Evolutionary conservation across 2,113 vertebrate genomes (phyloP).

Genomic region (Caranx ignobilis): DNA sequence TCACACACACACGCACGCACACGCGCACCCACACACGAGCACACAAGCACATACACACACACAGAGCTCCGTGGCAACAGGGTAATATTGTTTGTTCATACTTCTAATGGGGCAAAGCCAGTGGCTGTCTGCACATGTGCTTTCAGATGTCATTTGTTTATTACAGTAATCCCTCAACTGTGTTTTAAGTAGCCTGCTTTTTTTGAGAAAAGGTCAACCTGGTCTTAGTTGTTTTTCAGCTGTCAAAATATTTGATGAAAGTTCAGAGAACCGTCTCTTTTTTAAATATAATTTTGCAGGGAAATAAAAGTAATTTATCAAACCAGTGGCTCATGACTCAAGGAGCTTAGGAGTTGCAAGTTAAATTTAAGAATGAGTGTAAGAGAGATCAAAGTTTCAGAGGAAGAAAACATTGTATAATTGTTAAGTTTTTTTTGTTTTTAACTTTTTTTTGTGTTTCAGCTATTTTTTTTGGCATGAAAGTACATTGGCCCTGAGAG

Average conservation of each 20-base stretch:
- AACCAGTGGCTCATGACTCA: not conserved
- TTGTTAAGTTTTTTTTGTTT: too few relatives aligned
- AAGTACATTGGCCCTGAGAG: too few relatives aligned
- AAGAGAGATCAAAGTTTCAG: too few relatives aligned
- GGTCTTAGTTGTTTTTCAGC: not conserved
- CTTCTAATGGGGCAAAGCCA: not conserved
- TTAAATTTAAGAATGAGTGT: too few relatives aligned
- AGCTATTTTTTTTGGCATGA: too few relatives aligned
- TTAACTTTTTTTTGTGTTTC: too few relatives aligned
- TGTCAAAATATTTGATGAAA: not conserved
- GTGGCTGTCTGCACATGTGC: not conserved
- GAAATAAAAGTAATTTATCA: not conserved
- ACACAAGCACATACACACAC: too few relatives aligned
- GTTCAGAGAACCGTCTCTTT: not conserved
- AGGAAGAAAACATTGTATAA: too few relatives aligned
- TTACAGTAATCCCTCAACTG: not conserved
- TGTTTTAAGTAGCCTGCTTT: not conserved
- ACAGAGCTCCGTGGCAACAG: slow-evolving; percentile 33
- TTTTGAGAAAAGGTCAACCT: not conserved
- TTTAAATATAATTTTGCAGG: not conserved
- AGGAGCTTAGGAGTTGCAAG: too few relatives aligned
- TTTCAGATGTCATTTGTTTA: too few relatives aligned
- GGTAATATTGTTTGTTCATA: slow-evolving; percentile 8
- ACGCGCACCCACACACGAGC: too few relatives aligned
- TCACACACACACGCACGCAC: too few relatives aligned